Evolutionary conservation across 2,888 invertebrate genomes (phyloP).

Genomic region (Ochropacha duplaris): DNA sequence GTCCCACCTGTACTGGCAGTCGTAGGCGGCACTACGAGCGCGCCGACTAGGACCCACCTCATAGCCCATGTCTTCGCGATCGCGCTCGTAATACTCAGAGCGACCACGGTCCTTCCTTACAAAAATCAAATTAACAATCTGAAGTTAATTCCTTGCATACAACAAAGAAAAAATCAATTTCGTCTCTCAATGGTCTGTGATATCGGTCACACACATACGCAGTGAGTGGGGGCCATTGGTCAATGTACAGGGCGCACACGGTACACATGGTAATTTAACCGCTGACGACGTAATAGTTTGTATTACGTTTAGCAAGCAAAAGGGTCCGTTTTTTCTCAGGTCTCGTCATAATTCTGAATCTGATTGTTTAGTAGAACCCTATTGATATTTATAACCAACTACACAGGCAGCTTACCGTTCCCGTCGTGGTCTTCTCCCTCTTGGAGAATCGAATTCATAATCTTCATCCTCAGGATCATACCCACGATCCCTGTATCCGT

Average conservation of each 20-base stretch:
- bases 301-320: too few relatives aligned
- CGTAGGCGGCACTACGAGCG: slow-evolving; percentile 64
- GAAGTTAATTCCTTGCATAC: too few relatives aligned
- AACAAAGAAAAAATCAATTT: too few relatives aligned
- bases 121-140: not conserved
- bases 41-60: slow-evolving; percentile 51
- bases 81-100: slow-evolving; percentile 63
- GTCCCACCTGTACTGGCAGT: slow-evolving; percentile 51
- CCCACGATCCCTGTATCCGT: slow-evolving; percentile 54
- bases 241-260: too few relatives aligned
- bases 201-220: too few relatives aligned
- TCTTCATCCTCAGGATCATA: slow-evolving; percentile 76
- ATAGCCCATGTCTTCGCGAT: slow-evolving; percentile 43
- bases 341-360: too few relatives aligned
- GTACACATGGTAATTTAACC: too few relatives aligned
- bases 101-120: slow-evolving; percentile 55
- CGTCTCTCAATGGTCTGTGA: too few relatives aligned
- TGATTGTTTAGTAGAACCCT: too few relatives aligned
- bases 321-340: too few relatives aligned
- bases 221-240: too few relatives aligned
- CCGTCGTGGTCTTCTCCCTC: slow-evolving; percentile 40
- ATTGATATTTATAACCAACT: not conserved
- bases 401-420: slow-evolving; percentile 27
- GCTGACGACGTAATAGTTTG: too few relatives aligned
- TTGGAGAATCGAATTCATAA: slow-evolving; percentile 63